These are phyloP conservation scores for Alligator mississippiensis DNA, from an alignment of 2,113 vertebrate genomes.

Conservation along the genomic window DNA sequence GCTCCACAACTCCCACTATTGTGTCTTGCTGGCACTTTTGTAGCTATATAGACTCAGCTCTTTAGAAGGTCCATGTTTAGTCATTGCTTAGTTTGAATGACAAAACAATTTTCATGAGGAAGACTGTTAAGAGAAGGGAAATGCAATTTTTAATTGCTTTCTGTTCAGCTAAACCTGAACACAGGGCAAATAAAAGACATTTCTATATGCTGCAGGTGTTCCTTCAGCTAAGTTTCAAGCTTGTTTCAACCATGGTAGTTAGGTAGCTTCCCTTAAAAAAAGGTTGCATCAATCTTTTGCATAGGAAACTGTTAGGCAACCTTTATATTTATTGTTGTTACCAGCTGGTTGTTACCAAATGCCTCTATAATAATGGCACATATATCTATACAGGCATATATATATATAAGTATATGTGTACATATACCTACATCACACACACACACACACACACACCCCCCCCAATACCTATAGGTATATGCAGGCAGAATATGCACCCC, in stretches of 20 bases:
- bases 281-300: neutral
- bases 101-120: neutral
- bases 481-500: too few relatives aligned
- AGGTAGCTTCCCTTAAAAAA: neutral
- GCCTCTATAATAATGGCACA: neutral
- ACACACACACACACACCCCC: too few relatives aligned
- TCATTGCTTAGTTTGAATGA: too few relatives aligned
- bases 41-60: neutral
- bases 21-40: neutral
- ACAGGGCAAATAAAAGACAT: neutral
- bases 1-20: neutral
- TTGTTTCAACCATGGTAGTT: neutral
- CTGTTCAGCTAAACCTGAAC: neutral
- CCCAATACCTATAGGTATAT: too few relatives aligned
- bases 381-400: neutral
- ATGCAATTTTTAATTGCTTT: neutral
- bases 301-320: neutral
- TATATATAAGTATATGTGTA: too few relatives aligned
- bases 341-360: neutral
- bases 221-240: neutral
- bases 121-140: neutral
- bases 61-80: neutral
- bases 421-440: too few relatives aligned
- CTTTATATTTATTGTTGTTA: neutral
- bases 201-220: neutral